Percentiles rank a stretch among this genome's conserved stretches.
These are phyloP conservation scores for Crotalus viridis DNA, from an alignment of 2,113 vertebrate species.

Conservation along the genomic window DNA sequence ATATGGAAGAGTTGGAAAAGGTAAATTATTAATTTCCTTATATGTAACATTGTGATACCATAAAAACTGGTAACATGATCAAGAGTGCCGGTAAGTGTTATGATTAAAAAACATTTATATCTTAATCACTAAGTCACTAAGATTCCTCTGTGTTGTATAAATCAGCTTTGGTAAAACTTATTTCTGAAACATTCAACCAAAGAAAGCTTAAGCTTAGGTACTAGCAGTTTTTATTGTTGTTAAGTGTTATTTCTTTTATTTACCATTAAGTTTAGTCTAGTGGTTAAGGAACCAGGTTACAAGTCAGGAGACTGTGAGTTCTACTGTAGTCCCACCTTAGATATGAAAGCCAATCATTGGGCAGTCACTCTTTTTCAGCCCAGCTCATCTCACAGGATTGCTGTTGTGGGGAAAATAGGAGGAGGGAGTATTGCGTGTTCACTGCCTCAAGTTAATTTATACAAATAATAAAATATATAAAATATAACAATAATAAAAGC, in stretches of 20 bases:
- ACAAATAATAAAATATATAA: too few relatives aligned
- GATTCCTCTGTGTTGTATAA: neutral
- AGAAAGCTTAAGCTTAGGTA: neutral
- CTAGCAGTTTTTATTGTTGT: neutral
- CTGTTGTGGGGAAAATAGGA: too few relatives aligned
- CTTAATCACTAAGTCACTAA: neutral
- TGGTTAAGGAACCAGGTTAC: neutral
- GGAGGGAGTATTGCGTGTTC: too few relatives aligned
- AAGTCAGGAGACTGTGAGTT: too few relatives aligned
- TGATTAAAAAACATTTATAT: neutral
- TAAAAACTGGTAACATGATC: neutral
- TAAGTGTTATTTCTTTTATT: neutral
- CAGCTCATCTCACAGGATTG: too few relatives aligned
- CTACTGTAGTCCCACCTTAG: too few relatives aligned
- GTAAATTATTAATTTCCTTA: slow-evolving; percentile 62
- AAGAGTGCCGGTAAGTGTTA: neutral
- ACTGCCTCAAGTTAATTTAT: too few relatives aligned
- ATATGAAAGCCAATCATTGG: too few relatives aligned
- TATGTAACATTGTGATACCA: neutral
- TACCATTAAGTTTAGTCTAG: neutral
- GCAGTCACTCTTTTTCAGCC: too few relatives aligned
- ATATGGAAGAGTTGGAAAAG: slow-evolving; percentile 97
- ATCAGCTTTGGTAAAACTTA: neutral
- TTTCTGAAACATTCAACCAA: neutral
- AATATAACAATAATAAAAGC: too few relatives aligned